Base-by-base conservation (phyloP, 2,888 invertebrate species). In the Acrobasis repandana region DNA sequence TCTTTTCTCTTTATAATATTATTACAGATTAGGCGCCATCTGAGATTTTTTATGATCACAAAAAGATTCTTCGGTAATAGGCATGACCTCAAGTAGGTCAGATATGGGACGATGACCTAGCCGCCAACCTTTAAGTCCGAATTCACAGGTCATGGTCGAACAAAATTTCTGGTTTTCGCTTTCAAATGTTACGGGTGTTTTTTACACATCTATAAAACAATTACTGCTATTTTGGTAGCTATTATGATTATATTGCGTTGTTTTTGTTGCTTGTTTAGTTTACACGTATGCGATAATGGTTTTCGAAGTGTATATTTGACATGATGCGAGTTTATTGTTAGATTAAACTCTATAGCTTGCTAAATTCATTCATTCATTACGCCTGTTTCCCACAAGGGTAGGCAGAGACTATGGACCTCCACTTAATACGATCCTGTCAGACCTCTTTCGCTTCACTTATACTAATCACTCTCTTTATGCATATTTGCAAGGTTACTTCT, bases 41-140 rank as follows among this genome's bases (percentile, higher is more conserved):
- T 28, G 8, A 8, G 28, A 6, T 28, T 28, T 28, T 28, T 28
- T 28, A 11, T 18, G 11, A 18, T 18, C 49, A 4, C 50, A 50
- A 28, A 8, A 50, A 50, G n/a, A 50, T 28, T 43, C 1, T n/a
- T n/a, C 14, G 4, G 43, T 3, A 9, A 20, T 43, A 14, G 8
- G 10, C 2, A 47, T 58, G 58, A 58, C 58, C 58, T 58, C 49
- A 49, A 48, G 38, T 48, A 36, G 49, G 58, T 20, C 38, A 49
- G 18, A 48, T 36, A 10, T 58, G 10, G 57, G 57, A 58, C 34
- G n/a, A 49, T 36, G 48, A 36, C 48, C 57, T 58, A 58, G 34
- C 10, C 20, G 20, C 15, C 11, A 50, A 58, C 58, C 49, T 58
- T 48, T 15, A 28, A 54, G 54, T n/a, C 43, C 9, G 36, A 34